phyloP scores from a whole-genome alignment of 2,888 invertebrate species.

The Lagria hirta region DNA sequence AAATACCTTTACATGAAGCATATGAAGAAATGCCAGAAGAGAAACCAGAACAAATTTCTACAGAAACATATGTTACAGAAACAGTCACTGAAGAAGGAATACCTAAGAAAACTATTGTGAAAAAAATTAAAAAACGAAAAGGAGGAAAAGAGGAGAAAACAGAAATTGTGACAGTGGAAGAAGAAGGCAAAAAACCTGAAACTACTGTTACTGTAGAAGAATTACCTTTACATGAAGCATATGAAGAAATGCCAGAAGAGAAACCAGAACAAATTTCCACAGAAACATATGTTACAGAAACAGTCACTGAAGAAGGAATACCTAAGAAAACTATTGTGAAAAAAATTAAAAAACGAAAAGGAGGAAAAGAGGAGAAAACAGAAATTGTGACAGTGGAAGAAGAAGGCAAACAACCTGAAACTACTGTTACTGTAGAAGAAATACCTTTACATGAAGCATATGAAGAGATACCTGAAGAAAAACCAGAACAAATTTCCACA shows the following conservation, averaged over 20 bases:
- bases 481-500: constrained; percentile 40
- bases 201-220: constrained; percentile 37
- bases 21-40: constrained; percentile 1
- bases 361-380: no score
- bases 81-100: constrained; percentile 9
- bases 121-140: constrained; percentile 46
- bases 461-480: constrained; percentile 30
- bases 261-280: constrained; percentile 40
- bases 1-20: neutral
- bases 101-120: constrained; percentile 38
- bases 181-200: constrained; percentile 43
- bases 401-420: constrained; percentile 53
- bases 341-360: constrained; percentile 15
- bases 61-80: constrained; percentile 30
- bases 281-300: constrained; percentile 36
- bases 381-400: constrained; percentile 53
- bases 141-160: constrained; percentile 46
- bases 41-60: constrained; percentile 29
- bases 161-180: constrained; percentile 41
- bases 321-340: constrained; percentile 35
- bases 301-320: constrained; percentile 21
- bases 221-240: constrained; percentile 15
- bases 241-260: constrained; percentile 34
- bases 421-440: constrained; percentile 43
- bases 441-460: constrained; percentile 27